phyloP scores from a whole-genome alignment of 2,113 vertebrate species.

The Eulacestoma nigropectus region DNA sequence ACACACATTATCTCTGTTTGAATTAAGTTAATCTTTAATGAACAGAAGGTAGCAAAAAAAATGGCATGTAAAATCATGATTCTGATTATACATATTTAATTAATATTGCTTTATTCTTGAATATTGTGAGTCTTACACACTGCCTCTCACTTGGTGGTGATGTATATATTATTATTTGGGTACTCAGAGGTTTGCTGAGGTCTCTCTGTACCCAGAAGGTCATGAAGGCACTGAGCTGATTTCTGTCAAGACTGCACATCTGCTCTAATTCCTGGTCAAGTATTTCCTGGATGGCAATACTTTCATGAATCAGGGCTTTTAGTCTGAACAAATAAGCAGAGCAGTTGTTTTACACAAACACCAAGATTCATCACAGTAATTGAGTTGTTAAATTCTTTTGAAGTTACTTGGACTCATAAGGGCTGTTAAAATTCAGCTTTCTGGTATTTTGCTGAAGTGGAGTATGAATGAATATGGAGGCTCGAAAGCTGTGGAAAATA shows the following conservation, averaged over 20 bases:
- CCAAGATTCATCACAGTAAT: background rate
- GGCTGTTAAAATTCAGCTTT: background rate
- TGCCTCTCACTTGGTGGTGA: background rate
- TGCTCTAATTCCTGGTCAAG: background rate
- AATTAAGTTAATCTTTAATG: background rate
- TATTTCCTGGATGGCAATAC: background rate
- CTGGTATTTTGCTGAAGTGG: background rate
- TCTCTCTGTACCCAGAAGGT: background rate
- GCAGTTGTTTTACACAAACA: background rate
- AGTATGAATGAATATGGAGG: background rate
- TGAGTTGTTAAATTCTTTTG: background rate
- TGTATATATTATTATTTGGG: background rate
- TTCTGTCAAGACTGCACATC: background rate
- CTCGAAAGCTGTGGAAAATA: background rate
- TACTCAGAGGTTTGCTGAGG: background rate
- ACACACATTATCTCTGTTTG: background rate
- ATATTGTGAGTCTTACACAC: background rate
- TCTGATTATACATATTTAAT: background rate
- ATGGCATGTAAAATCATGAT: background rate
- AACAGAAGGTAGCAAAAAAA: background rate
- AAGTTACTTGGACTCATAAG: background rate
- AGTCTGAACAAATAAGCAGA: background rate
- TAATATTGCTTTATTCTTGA: background rate
- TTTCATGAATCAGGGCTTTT: background rate
- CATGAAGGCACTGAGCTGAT: background rate